Conservation (phyloP, 2,113 vertebrate species). For the Aptenodytes forsteri region DNA sequence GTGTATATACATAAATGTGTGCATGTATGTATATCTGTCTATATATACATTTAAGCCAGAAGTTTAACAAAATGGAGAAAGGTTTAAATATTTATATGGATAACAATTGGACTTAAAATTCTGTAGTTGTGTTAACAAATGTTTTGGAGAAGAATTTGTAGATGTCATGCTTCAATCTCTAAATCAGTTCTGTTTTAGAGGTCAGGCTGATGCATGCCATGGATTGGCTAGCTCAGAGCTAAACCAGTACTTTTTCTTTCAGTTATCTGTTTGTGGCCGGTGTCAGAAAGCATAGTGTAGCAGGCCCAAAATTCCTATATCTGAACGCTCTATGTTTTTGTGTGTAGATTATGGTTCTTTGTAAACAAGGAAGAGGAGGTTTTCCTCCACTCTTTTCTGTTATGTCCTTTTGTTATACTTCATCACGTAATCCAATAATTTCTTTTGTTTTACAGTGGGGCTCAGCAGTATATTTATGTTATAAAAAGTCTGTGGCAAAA, state of each 20-base stretch:
- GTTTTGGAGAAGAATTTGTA: neutral
- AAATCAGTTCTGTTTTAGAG: neutral
- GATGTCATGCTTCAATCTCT: neutral
- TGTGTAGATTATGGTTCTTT: neutral
- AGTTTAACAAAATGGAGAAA: neutral
- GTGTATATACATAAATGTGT: neutral
- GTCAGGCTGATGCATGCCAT: neutral
- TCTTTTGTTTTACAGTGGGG: constrained; percentile 86
- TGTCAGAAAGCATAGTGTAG: neutral
- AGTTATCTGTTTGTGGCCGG: neutral
- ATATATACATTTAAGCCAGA: neutral
- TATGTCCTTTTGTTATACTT: neutral
- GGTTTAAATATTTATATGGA: neutral
- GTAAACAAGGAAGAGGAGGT: neutral
- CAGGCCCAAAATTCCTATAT: neutral
- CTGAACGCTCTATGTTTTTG: neutral
- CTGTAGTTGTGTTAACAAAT: neutral
- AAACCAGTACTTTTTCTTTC: neutral
- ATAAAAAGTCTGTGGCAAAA: constrained; percentile 98
- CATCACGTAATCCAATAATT: neutral
- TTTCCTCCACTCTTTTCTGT: neutral
- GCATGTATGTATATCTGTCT: neutral
- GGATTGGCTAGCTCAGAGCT: neutral
- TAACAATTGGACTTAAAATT: neutral
- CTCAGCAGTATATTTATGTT: constrained; percentile 94